Conservation (phyloP, 2,113 vertebrate species). For the Machaerirhynchus nigripectus region DNA sequence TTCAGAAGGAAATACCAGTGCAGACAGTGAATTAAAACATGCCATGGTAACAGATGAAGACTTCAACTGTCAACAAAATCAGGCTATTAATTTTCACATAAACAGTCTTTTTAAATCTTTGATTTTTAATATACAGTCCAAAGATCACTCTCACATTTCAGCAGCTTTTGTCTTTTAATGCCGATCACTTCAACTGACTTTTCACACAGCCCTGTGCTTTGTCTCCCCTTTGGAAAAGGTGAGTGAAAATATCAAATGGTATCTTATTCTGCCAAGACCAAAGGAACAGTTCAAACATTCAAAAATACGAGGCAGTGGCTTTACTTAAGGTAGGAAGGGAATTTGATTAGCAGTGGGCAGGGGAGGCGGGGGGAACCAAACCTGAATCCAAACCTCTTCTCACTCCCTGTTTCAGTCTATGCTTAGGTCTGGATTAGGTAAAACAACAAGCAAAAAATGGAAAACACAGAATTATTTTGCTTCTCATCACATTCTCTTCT, state of each 20-base stretch:
- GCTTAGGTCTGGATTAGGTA: background rate
- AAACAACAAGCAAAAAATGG: background rate
- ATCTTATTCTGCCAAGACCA: slow-evolving; percentile 38
- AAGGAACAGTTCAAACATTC: background rate
- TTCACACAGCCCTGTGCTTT: background rate
- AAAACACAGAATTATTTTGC: background rate
- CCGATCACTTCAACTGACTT: background rate
- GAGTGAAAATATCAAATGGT: slow-evolving; percentile 41
- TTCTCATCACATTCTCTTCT: background rate
- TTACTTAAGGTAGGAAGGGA: background rate
- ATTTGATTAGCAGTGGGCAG: background rate
- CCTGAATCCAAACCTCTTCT: background rate
- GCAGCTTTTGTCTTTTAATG: slow-evolving; percentile 54
- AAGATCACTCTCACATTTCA: slow-evolving; percentile 47
- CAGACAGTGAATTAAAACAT: slow-evolving; percentile 51
- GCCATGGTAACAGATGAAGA: slow-evolving; percentile 51
- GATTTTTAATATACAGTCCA: slow-evolving; percentile 37
- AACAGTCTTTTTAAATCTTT: slow-evolving; percentile 37
- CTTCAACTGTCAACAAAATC: slow-evolving; percentile 55
- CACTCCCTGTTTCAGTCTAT: background rate
- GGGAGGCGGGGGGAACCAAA: background rate
- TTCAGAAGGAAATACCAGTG: slow-evolving; percentile 27
- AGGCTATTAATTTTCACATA: slow-evolving; percentile 42
- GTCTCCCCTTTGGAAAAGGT: slow-evolving; percentile 17
- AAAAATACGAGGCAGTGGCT: background rate